Evolutionary conservation across 2,113 vertebrate species (phyloP).

Genomic region (Hemibagrus wyckioides): DNA sequence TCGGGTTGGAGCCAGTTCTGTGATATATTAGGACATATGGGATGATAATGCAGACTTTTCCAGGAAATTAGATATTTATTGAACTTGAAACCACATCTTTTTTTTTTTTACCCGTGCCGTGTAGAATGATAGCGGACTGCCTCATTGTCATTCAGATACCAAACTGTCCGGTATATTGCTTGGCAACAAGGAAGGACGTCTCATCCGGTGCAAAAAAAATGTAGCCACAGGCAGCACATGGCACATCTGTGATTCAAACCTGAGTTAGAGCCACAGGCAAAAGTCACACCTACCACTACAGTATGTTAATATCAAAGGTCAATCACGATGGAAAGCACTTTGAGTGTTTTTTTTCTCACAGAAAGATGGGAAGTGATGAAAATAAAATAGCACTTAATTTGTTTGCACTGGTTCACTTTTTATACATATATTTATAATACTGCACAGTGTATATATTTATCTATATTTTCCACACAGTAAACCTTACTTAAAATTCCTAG

Average conservation of each 20-base stretch:
- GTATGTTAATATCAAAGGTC: not conserved
- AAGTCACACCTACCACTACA: not conserved
- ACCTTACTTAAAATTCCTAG: too few species aligned
- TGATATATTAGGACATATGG: conserved; percentile 12
- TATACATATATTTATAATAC: too few species aligned
- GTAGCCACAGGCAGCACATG: not conserved
- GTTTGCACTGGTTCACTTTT: too few species aligned
- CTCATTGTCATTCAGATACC: not conserved
- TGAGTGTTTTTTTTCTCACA: not conserved
- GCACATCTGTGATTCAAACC: not conserved
- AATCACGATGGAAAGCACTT: not conserved
- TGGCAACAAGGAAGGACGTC: not conserved
- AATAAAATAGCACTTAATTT: not conserved
- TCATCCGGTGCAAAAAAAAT: not conserved
- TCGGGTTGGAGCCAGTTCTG: not conserved
- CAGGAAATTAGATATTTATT: conserved; percentile 9
- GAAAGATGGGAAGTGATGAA: not conserved
- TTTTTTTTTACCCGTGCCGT: conserved; percentile 9
- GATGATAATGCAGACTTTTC: conserved; percentile 13
- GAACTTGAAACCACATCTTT: conserved; percentile 17
- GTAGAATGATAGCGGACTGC: not conserved
- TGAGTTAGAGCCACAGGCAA: not conserved
- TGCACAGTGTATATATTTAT: too few species aligned
- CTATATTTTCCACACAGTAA: too few species aligned
- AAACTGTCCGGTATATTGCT: not conserved